Percentiles rank a stretch among this genome's conserved stretches.
phyloP scores from a whole-genome alignment of 2,113 vertebrate species.

The Phasianus colchicus region DNA sequence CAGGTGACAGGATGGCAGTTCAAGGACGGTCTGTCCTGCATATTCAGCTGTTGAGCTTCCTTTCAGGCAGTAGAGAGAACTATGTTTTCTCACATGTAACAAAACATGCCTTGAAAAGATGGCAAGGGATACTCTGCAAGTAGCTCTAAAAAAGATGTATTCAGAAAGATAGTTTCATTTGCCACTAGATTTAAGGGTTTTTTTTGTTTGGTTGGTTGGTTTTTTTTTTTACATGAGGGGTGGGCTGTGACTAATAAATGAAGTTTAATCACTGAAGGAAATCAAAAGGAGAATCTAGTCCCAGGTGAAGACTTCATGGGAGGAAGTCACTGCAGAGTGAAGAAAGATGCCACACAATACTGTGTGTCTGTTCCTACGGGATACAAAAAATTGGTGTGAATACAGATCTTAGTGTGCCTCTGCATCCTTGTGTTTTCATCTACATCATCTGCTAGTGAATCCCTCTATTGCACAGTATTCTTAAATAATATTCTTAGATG shows the following conservation, averaged over 20 bases:
- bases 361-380: neutral
- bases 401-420: neutral
- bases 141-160: neutral
- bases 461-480: neutral
- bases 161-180: neutral
- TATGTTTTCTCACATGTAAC: neutral
- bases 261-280: neutral
- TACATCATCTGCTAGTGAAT: neutral
- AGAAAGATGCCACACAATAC: neutral
- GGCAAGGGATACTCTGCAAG: neutral
- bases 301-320: fast-evolving
- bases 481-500: neutral
- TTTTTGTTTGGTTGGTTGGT: no score
- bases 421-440: neutral
- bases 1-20: neutral
- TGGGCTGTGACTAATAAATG: neutral
- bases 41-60: neutral
- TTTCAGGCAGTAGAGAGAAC: neutral
- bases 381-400: neutral
- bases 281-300: neutral
- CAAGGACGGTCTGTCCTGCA: neutral
- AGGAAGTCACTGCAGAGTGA: neutral
- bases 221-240: neutral
- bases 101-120: neutral
- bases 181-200: neutral